A percentile compares a stretch with the other conserved stretches of the same genome.
Evolutionary conservation across 2,888 invertebrate genomes (phyloP).

Genomic region (Rotaria sp.): DNA sequence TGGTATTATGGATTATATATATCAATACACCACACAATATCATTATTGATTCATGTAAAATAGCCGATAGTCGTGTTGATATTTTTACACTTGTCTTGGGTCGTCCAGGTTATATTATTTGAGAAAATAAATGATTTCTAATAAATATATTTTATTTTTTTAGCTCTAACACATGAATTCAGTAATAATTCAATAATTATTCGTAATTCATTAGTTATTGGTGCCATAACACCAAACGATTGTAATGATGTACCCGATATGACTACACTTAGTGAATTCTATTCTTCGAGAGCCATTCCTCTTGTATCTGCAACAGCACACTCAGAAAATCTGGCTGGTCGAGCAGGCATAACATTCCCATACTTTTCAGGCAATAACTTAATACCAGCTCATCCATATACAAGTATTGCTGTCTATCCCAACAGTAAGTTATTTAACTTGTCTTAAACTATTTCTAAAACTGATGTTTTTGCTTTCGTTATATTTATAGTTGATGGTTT

Average conservation of each 20-base stretch:
- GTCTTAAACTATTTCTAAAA: too few relatives aligned
- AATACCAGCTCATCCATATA: slow-evolving; percentile 47
- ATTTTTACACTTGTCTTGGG: slow-evolving; percentile 45
- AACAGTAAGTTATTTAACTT: too few relatives aligned
- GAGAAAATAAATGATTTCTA: neutral
- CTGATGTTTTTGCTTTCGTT: neutral
- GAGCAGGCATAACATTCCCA: slow-evolving; percentile 36
- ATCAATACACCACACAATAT: slow-evolving; percentile 41
- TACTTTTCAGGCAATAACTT: slow-evolving; percentile 43
- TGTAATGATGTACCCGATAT: slow-evolving; percentile 42
- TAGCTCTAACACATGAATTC: slow-evolving; percentile 43
- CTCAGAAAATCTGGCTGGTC: neutral
- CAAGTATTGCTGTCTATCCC: slow-evolving; percentile 27
- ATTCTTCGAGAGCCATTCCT: neutral
- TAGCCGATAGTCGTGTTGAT: slow-evolving; percentile 47
- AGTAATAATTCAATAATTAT: slow-evolving; percentile 44
- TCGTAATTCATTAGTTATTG: slow-evolving; percentile 46
- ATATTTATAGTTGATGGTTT: slow-evolving; percentile 44
- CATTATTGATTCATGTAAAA: slow-evolving; percentile 43
- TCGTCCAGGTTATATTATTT: neutral
- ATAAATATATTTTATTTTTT: neutral
- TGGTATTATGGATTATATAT: slow-evolving; percentile 49
- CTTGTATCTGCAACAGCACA: neutral
- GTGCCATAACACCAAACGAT: slow-evolving; percentile 43
- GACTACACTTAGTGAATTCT: neutral